Percentiles rank a stretch among this genome's conserved stretches.
phyloP scores from a whole-genome alignment of 2,797 vertebrate species.

The Chanos chanos region DNA sequence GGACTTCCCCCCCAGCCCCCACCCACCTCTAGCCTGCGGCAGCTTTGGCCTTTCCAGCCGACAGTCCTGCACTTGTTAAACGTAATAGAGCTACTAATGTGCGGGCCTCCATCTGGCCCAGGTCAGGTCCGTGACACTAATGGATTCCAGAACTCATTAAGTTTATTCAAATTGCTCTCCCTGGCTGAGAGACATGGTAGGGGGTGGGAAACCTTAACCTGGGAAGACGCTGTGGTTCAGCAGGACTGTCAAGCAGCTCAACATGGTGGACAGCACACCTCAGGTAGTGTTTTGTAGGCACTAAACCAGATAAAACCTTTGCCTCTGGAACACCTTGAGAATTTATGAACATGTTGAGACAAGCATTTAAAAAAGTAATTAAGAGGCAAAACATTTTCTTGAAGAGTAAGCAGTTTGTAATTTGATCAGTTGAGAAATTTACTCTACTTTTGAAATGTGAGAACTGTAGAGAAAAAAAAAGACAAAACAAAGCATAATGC shows the following conservation, averaged over 20 bases:
- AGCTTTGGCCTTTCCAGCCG: constrained; percentile 34
- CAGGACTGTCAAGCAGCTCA: constrained; percentile 35
- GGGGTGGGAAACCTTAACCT: constrained; percentile 13
- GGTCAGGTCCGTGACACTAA: constrained; percentile 47
- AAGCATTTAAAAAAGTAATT: constrained; percentile 1
- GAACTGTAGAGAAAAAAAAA: neutral
- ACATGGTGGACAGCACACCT: constrained; percentile 1
- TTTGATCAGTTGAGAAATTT: too few species aligned
- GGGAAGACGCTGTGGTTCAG: neutral
- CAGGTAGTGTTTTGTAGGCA: neutral
- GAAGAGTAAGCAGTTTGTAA: neutral
- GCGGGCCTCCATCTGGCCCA: constrained; percentile 39
- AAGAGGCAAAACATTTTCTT: neutral
- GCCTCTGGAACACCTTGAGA: constrained; percentile 12
- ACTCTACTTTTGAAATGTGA: too few species aligned
- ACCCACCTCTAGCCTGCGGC: constrained; percentile 13
- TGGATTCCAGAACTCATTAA: constrained; percentile 44
- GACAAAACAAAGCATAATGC: too few species aligned
- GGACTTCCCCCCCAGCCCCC: neutral
- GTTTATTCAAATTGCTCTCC: constrained; percentile 45
- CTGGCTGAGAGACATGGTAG: neutral
- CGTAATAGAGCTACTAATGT: constrained; percentile 45
- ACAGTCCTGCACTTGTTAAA: constrained; percentile 50
- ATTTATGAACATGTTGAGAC: constrained; percentile 2
- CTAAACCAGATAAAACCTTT: constrained; percentile 21